Base-by-base conservation (phyloP, 2,888 invertebrate genomes). In the Cabera pusaria region DNA sequence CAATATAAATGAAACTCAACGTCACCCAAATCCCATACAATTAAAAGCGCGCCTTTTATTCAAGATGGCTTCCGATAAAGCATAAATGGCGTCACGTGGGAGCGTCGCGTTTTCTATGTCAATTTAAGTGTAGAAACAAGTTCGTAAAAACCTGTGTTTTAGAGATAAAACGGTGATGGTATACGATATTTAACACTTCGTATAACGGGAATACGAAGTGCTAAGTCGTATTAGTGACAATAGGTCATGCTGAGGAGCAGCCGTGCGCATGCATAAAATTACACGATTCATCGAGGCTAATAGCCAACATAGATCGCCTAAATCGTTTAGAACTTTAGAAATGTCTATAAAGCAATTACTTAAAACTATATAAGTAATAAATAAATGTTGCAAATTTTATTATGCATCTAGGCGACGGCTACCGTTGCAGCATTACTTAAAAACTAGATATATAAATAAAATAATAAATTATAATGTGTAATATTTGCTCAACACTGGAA, bases 181-280 rank as follows among this genome's bases (percentile, higher is more conserved):
- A n/a, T n/a, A n/a, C n/a, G n/a, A n/a, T n/a, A n/a, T n/a, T n/a
- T n/a, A n/a, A n/a, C n/a, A n/a, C n/a, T n/a, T n/a, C n/a, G n/a
- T n/a, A n/a, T n/a, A n/a, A n/a, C 83, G 80, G 84, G 84, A 83
- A 81, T 43, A 52, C 52, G 29, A 38, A 28, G 44, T 49, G 64
- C 62, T 70, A 71, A 73, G 61, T 64, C 4, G 14, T 52, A 39
- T 54, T 51, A 55, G 51, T 58, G 74, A 75, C 72, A 72, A 72
- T 66, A 53, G 72, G 71, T 69, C 68, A 69, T 65, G 59, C 51
- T 27, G 55, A 59, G 58, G 45, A 54, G 52, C 61, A 61, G 52
- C 56, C 56, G 58, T 54, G 20, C 56, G 53, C 55, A 50, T 59
- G 68, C 64, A 71, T 69, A 69, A 59, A 63, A 52, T 54, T 52